Evolutionary conservation across 2,888 invertebrate genomes (phyloP), one percentile per base, ranked within the genome.

Genomic region (Diloba caeruleocephala): DNA sequence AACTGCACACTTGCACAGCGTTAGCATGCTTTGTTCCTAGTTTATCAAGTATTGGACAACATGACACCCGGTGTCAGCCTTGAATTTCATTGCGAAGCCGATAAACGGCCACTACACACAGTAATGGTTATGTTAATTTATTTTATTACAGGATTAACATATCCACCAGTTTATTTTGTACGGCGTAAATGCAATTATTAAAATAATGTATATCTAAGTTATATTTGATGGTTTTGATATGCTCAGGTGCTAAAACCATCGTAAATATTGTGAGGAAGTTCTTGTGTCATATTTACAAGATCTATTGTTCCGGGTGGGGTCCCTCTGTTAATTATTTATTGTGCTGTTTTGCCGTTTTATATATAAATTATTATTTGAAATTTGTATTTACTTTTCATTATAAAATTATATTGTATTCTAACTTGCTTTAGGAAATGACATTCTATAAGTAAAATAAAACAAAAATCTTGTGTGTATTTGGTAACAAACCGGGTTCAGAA

Each of bases 91-190:
- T 78, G 77, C 73, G 55, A 62, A 61, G 59, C 78, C 78, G 85
- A 86, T 87, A 86, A 84, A 79, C 77, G 64, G 71, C 70, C 71
- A 60, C 59, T 55, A 57, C 64, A 48, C 67, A 68, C 53, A 62
- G 45, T 57, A 61, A 54, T 69, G 75, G 80, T 79, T 79, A 84
- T 84, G 82, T 79, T 76, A 86, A 87, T 87, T 78, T 77, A 82
- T 84, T 84, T 82, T 81, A 85, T 82, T 82, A 73, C 76, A 58
- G 71, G 74, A 85, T 50, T 51, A 69, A 45, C 65, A 64, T 69
- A 56, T 43, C 56, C 10, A 38, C 51, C 44, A 42, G 38, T 57
- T 65, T 54, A 61, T 61, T 68, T 65, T 38, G 46, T 49, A 26
- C 57, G n/a, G n/a, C n/a, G n/a, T n/a, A n/a, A n/a, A 48, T 62